Evolutionary conservation across 2,797 vertebrate species (phyloP), one percentile per base, ranked within the genome.

Genomic region (Sebastes paucispinis): DNA sequence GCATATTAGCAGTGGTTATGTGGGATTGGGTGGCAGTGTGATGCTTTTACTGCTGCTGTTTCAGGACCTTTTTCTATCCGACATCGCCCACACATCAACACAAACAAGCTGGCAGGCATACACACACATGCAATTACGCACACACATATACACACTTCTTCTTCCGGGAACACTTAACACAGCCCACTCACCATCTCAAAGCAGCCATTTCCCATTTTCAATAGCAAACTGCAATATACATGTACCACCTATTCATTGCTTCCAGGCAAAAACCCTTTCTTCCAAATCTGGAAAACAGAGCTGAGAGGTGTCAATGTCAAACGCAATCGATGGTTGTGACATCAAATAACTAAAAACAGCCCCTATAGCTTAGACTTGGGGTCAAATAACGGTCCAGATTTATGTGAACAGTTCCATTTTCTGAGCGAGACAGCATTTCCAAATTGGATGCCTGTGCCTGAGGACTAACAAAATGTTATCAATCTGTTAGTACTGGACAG

Each of bases 11-110:
- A 75, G 80, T 69, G 72, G 70, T 75, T 78, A 80, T 73, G 86
- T 74, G 74, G 83, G 86, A 89, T 67, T 73, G 77, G 85, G 81
- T 85, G 85, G 84, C 85, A 88, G 81, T 86, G 84, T 86, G 29
- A 79, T 75, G 68, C 85, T 93, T 77, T 91, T 90, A 90, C 89
- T 87, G 85, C 85, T 89, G 92, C 88, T 79, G 86, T 93, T 93
- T 91, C 82, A 89, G 91, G 90, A 88, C 82, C 87, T 81, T 83
- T 87, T 81, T 94, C 87, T 76, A 65, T 93, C 89, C 88, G 90
- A 10, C 69, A 79, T 87, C 92, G 85, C 90, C 88, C 90, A 93
- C 91, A 88, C 87, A 85, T 69, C 43, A 86, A 82, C 86, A 87
- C 88, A 92, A 87, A 89, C 84, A 91, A 64, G 76, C 88, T 86